Evolutionary conservation across 2,113 vertebrate genomes (phyloP).

Genomic region (Rissa tridactyla): DNA sequence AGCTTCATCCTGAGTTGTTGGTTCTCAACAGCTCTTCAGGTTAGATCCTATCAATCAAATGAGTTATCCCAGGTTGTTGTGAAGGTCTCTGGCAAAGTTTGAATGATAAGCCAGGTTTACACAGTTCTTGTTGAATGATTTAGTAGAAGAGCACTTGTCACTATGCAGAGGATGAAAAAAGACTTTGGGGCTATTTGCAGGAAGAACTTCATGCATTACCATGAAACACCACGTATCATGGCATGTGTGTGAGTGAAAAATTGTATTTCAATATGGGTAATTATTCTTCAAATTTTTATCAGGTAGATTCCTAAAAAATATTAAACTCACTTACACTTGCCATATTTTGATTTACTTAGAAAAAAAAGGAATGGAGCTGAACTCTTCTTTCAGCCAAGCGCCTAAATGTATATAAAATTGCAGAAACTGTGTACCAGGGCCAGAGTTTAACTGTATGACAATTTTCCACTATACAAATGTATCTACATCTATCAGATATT

Average conservation of each 20-base stretch:
- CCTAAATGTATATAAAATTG: neutral
- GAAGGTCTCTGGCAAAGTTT: neutral
- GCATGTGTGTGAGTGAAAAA: neutral
- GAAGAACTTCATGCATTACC: neutral
- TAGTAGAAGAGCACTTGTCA: neutral
- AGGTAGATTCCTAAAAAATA: neutral
- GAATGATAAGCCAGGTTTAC: neutral
- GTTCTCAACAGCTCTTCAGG: neutral
- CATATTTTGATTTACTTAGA: neutral
- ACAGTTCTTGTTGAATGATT: neutral
- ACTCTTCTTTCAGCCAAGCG: neutral
- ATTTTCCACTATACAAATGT: neutral
- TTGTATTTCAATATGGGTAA: neutral
- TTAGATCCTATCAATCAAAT: neutral
- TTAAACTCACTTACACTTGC: neutral
- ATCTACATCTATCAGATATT: neutral
- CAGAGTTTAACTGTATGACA: neutral
- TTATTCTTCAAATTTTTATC: neutral
- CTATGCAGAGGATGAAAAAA: neutral
- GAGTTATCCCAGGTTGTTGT: neutral
- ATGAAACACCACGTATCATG: neutral
- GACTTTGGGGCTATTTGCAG: neutral
- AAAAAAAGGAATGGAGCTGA: neutral
- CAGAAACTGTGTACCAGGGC: neutral
- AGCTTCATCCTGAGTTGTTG: neutral